These are phyloP conservation scores for Armadillidium nasatum DNA, from an alignment of 1,140 invertebrate genomes.

Conservation along the genomic window DNA sequence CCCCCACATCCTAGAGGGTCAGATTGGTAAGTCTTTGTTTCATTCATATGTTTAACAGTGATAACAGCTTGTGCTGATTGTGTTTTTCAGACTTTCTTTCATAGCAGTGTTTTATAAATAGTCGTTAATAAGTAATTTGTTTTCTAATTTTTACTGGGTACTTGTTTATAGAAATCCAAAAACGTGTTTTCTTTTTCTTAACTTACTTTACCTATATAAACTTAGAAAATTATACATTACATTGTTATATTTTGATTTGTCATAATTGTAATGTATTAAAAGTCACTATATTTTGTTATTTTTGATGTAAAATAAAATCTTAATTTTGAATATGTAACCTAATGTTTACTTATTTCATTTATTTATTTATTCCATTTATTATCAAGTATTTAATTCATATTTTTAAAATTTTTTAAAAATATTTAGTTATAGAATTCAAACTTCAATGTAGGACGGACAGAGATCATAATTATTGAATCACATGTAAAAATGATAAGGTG, in stretches of 20 bases:
- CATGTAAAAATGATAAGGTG: no score
- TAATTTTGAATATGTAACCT: background rate
- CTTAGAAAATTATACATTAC: no score
- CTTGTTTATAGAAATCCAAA: no score
- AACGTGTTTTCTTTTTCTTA: no score
- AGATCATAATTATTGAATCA: no score
- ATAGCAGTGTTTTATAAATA: background rate
- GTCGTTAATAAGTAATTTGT: background rate
- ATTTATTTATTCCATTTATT: background rate
- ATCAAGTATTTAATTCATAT: background rate
- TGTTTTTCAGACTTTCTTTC: background rate
- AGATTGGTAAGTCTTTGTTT: constrained; percentile 51
- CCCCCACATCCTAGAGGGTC: constrained; percentile 70
- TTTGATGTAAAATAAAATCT: no score
- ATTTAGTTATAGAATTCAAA: background rate
- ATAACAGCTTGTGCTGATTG: background rate
- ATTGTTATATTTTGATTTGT: no score
- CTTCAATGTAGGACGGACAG: no score
- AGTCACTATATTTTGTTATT: no score
- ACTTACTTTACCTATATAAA: no score
- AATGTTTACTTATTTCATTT: background rate
- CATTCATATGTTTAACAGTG: background rate
- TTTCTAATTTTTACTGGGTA: background rate
- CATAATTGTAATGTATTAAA: no score
- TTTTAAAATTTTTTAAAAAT: background rate